A percentile compares a stretch with the other conserved stretches of the same genome.
Evolutionary conservation across 2,113 vertebrate species (phyloP).

Genomic region (Alosa alosa): DNA sequence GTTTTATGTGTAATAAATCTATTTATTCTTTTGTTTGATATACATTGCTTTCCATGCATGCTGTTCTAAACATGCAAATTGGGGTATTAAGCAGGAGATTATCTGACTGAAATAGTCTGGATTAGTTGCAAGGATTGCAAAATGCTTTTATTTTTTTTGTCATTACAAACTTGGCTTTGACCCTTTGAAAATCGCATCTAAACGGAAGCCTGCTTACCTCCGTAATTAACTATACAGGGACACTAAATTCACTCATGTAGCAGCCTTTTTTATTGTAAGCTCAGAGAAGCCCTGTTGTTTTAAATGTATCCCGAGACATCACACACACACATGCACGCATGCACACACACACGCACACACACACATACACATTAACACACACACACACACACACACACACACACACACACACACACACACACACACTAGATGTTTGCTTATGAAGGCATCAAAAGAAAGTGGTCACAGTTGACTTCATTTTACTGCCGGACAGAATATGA

Average conservation of each 20-base stretch:
- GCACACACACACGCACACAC: background rate
- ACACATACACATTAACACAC: background rate
- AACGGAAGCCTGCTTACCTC: background rate
- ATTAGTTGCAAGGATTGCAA: constrained; percentile 3
- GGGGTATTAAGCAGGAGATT: background rate
- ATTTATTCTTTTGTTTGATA: background rate
- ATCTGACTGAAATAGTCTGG: background rate
- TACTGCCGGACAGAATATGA: constrained; percentile 73
- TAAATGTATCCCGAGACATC: constrained; percentile 16
- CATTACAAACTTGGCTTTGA: background rate
- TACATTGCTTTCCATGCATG: background rate
- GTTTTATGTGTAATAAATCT: background rate
- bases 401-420: constrained; percentile 28
- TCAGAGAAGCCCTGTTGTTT: constrained; percentile 15
- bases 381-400: background rate
- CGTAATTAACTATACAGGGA: background rate
- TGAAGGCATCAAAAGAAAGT: constrained; percentile 47
- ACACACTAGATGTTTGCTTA: constrained; percentile 48
- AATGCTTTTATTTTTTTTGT: background rate
- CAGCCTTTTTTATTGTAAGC: background rate
- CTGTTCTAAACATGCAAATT: background rate
- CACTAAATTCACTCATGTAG: constrained; percentile 14
- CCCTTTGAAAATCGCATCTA: background rate
- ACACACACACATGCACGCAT: background rate
- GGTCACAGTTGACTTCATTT: constrained; percentile 77